Evolutionary conservation across 2,888 invertebrate species (phyloP).

Genomic region (Eremobia ochroleuca): DNA sequence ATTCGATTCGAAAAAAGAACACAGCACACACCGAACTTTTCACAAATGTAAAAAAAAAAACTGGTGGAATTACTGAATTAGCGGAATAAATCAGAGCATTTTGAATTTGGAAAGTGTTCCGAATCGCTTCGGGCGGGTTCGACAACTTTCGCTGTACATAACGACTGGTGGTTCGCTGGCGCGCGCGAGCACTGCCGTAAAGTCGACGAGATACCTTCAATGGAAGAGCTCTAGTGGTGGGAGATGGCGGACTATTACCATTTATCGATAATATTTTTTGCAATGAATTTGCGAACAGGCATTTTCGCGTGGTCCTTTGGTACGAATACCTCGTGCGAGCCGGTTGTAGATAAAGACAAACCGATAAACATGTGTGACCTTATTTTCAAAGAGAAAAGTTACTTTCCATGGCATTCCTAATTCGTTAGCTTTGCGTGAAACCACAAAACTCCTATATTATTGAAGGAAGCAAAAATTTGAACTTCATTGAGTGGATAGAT

Average conservation of each 20-base stretch:
- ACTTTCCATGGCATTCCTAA: not conserved
- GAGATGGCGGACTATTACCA: conserved; percentile 11
- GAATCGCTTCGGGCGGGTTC: conserved; percentile 54
- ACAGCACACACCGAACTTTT: conserved; percentile 26
- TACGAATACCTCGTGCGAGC: not conserved
- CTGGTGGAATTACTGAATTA: conserved; percentile 47
- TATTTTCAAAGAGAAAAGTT: not conserved
- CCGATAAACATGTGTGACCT: not conserved
- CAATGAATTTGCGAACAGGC: not conserved
- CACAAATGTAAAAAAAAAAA: not conserved
- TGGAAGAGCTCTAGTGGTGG: conserved; percentile 68
- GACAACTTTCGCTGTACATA: conserved; percentile 65
- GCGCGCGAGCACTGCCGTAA: conserved; percentile 63
- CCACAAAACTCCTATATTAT: not conserved
- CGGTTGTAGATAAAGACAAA: not conserved
- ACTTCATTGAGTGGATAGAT: no score
- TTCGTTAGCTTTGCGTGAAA: not conserved
- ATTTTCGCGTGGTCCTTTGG: not conserved
- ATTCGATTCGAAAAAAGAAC: conserved; percentile 64
- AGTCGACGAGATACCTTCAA: conserved; percentile 67
- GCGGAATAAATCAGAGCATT: conserved; percentile 63
- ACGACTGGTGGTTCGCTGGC: conserved; percentile 55
- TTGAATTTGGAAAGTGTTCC: conserved; percentile 70
- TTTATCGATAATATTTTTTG: conserved; percentile 30
- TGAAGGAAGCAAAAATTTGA: not conserved